Evolutionary conservation across 2,113 vertebrate genomes (phyloP), one percentile per base, ranked within the genome.

Genomic region (Tupaia tana): DNA sequence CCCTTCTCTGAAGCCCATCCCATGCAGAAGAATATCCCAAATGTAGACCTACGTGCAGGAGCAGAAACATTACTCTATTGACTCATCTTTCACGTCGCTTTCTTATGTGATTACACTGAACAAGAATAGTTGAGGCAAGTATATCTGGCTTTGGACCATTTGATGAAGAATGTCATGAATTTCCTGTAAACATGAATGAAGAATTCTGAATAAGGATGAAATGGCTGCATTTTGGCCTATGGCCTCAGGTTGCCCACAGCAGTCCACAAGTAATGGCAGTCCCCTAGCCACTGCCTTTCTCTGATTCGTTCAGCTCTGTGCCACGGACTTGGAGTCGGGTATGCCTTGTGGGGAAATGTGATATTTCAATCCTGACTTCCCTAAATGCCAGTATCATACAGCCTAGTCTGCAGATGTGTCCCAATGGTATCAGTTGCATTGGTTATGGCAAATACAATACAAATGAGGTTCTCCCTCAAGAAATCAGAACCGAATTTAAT

Each of bases 401-500:
- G 54, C 66, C 61, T 77, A 71, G 66, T 84, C 13, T 83, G 20
- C 64, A 31, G 19, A 9, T 84, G 16, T 90, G 20, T 86, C 77
- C 63, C 84, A 95, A 90, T 34, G 9, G 22, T 87, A 64, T 90
- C 61, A 13, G 27, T 90, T 95, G 71, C 87, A 84, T 84, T 87
- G 27, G 52, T 91, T 66, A 86, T 61, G 25, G 31, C 64, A 97
- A 95, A 95, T 90, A 79, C 29, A 95, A 80, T 10, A 87, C 61
- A 93, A 25, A 95, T 92, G 85, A 95, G 19, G n/a, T 82, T 84
- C 75, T 77, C 92, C 92, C 52, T 87, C 84, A 95, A 93, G 85
- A 92, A 97, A 93, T 87, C 85, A 95, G 61, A 97, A 95, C 43
- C 67, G 84, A 93, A 94, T 87, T 95, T 87, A 89, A 80, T 90